Evolutionary conservation across 2,888 invertebrate genomes (phyloP).

Genomic region (Exocentrus adspersus): DNA sequence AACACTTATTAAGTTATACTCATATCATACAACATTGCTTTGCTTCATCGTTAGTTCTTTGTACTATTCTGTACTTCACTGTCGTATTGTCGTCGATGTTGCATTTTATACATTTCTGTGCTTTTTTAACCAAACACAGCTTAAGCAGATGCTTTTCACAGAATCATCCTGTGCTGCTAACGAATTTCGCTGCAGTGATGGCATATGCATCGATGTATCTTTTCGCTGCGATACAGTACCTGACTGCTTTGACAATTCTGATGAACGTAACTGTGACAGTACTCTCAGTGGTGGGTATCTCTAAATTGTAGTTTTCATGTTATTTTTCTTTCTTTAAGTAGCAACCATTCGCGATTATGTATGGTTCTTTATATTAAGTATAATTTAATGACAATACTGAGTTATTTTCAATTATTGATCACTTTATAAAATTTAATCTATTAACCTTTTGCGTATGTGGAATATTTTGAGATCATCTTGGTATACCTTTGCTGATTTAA

Average conservation of each 20-base stretch:
- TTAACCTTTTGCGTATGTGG: no score
- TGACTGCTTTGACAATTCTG: slow-evolving; percentile 67
- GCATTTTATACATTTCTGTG: not conserved
- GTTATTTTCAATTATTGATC: no score
- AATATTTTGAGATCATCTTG: no score
- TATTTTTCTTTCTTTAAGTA: slow-evolving; percentile 19
- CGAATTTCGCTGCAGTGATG: slow-evolving; percentile 72
- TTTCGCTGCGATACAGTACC: slow-evolving; percentile 66
- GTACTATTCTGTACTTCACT: not conserved
- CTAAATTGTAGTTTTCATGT: no score
- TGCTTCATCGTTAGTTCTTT: not conserved
- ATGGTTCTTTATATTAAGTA: no score
- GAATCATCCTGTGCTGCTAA: slow-evolving; percentile 65
- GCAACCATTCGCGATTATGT: no score
- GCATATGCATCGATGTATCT: slow-evolving; percentile 68
- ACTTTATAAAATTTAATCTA: no score
- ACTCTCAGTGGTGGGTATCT: slow-evolving; percentile 51
- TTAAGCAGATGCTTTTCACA: slow-evolving; percentile 35
- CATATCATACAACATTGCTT: no score
- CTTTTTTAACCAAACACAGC: slow-evolving; percentile 22
- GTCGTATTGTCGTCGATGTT: not conserved
- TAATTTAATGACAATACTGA: no score
- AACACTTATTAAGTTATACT: no score
- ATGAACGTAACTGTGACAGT: slow-evolving; percentile 65
- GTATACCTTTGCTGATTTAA: no score